Percentiles rank a stretch among this genome's conserved stretches.
phyloP scores from a whole-genome alignment of 2,888 invertebrate genomes.

The Endomychus coccineus region DNA sequence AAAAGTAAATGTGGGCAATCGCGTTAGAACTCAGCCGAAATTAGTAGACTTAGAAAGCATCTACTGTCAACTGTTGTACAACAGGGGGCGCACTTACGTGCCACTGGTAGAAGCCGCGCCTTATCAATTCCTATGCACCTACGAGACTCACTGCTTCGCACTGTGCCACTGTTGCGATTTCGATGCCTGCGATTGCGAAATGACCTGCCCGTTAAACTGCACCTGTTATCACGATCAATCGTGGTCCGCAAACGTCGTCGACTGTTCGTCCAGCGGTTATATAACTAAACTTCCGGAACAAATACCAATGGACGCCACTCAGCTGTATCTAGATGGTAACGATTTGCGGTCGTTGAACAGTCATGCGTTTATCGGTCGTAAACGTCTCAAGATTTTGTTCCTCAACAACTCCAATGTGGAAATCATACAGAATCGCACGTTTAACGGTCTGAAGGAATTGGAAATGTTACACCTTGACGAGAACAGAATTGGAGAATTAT shows the following conservation, averaged over 20 bases:
- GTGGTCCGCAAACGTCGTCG: slow-evolving; percentile 80
- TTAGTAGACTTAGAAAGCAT: slow-evolving; percentile 78
- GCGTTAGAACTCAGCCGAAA: slow-evolving; percentile 70
- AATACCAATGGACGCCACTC: slow-evolving; percentile 88
- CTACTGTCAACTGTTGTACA: slow-evolving; percentile 72
- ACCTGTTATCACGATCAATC: slow-evolving; percentile 84
- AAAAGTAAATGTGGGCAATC: slow-evolving; percentile 66
- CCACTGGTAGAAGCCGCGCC: slow-evolving; percentile 71
- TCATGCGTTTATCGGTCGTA: slow-evolving; percentile 80
- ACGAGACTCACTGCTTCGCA: slow-evolving; percentile 78
- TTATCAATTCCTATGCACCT: slow-evolving; percentile 78
- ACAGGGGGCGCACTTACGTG: slow-evolving; percentile 64
- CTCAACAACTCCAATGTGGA: slow-evolving; percentile 74
- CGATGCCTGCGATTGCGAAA: slow-evolving; percentile 87
- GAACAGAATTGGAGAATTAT: slow-evolving; percentile 60
- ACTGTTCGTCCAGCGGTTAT: slow-evolving; percentile 68
- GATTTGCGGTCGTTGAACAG: slow-evolving; percentile 66
- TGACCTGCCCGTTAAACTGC: slow-evolving; percentile 82
- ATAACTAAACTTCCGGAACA: slow-evolving; percentile 64
- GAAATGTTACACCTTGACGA: slow-evolving; percentile 69
- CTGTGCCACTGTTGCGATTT: slow-evolving; percentile 86
- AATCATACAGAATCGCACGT: slow-evolving; percentile 71
- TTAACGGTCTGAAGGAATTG: slow-evolving; percentile 73
- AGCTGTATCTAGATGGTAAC: slow-evolving; percentile 79
- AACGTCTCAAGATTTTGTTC: slow-evolving; percentile 66